Conservation (phyloP, 2,888 invertebrate genomes). For the Plebejus melissa region DNA sequence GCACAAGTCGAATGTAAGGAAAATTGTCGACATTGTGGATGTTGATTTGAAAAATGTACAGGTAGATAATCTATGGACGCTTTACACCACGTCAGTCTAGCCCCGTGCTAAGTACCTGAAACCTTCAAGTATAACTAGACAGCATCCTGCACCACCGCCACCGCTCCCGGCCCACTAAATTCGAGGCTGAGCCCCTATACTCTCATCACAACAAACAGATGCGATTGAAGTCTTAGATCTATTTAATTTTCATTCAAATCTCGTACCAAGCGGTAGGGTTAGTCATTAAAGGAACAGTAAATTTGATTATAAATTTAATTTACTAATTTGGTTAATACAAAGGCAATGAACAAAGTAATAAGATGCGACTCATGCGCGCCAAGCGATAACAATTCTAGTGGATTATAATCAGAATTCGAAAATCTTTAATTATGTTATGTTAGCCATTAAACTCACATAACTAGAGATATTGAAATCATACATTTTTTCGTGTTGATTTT, state of each 20-base stretch:
- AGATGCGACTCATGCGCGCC: not conserved
- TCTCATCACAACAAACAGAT: too few species aligned
- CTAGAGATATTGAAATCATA: too few species aligned
- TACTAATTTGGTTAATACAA: not conserved
- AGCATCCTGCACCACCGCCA: too few species aligned
- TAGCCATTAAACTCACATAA: too few species aligned
- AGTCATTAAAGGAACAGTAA: not conserved
- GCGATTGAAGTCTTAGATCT: not conserved
- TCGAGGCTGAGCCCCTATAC: too few species aligned
- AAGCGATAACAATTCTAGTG: not conserved
- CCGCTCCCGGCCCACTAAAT: too few species aligned
- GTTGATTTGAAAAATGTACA: too few species aligned
- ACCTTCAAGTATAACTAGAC: too few species aligned
- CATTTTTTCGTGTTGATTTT: too few species aligned
- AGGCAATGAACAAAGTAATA: slow-evolving; percentile 1
- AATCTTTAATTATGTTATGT: not conserved
- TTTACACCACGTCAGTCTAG: too few species aligned
- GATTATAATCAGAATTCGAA: not conserved
- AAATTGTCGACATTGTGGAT: not conserved
- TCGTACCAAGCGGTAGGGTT: not conserved
- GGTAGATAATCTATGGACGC: too few species aligned
- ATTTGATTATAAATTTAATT: not conserved
- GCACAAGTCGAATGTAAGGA: not conserved
- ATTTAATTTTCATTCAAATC: not conserved
- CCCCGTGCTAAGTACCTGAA: too few species aligned